These are phyloP conservation scores for Anguilla rostrata DNA, from an alignment of 2,113 vertebrate species.

Conservation along the genomic window DNA sequence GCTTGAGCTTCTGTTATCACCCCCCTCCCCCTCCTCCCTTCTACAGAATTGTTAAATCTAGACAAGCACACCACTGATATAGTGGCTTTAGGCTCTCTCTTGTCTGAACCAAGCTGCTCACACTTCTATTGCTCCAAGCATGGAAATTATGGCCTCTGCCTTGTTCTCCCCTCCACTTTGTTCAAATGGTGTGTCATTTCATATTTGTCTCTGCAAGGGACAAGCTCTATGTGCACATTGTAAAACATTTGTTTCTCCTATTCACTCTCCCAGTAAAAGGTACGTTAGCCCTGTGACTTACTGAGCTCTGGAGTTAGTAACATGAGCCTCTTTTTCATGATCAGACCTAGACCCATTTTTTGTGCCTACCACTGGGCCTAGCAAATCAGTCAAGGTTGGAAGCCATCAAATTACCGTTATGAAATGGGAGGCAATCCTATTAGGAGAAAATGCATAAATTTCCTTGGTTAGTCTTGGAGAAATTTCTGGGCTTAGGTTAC, in stretches of 20 bases:
- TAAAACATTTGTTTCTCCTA: neutral
- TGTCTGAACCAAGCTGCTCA: constrained; percentile 1
- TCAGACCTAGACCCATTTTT: neutral
- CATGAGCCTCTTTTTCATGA: neutral
- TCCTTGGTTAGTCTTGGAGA: neutral
- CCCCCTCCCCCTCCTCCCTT: too few relatives aligned
- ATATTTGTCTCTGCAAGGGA: neutral
- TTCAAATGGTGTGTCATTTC: neutral
- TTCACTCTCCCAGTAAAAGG: neutral
- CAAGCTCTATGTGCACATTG: neutral
- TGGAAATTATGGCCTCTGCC: neutral
- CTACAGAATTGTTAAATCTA: neutral
- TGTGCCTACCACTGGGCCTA: neutral
- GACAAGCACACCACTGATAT: neutral
- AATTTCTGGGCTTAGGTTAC: neutral
- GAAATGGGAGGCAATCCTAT: neutral
- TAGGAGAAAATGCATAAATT: neutral
- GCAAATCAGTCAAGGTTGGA: too few relatives aligned
- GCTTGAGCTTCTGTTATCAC: neutral
- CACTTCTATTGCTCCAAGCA: neutral
- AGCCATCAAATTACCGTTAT: too few relatives aligned
- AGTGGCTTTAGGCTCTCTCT: neutral
- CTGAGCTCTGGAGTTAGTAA: neutral
- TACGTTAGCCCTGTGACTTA: neutral
- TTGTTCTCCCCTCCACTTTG: neutral